Base-by-base conservation (phyloP, 2,797 vertebrate genomes). In the Labeo calbasu region DNA sequence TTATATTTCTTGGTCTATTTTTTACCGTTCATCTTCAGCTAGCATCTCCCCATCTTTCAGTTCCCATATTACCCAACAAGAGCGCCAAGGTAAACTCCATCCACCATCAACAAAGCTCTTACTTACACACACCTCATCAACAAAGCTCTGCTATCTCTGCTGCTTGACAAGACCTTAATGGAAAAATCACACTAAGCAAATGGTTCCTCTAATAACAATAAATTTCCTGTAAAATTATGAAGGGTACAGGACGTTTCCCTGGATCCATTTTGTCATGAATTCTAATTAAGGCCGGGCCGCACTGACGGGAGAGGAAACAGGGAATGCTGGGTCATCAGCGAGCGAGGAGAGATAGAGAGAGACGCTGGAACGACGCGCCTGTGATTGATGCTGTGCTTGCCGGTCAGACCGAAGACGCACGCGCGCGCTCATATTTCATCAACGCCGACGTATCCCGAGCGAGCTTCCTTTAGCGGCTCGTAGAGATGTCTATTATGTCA, bases 131-230 rank as follows among this genome's bases (percentile, higher is more conserved):
- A 70, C 82, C 96, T 94, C 94, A 92, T 94, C 95, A 93, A 94
- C 95, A 97, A 97, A 76, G 15, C 66, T n/a, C 19, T 48, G 68
- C 80, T 96, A 98, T 97, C 97, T 96, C 96, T 96, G 95, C 95
- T 94, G 95, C 95, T 94, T 99, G 97, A 99, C 97, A 99, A 97
- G 96, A 93, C 92, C 94, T 96, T 99, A 98, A 99, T 98, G 97
- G 98, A 98, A 99, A 99, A 97, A 98, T 97, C 96, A 98, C 97
- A 96, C 97, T 96, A 98, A 98, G 97, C 97, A 99, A 99, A 99
- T 99, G 97, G 97, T 96, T 99, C 96, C 95, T 96, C 96, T 99
- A 99, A 99, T 98, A 99, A 99, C 97, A 98, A 99, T 99, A 98
- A 96, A 99, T 98, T 98, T 97, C 96, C 96, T 97, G 96, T 96